phyloP scores from a whole-genome alignment of 2,888 invertebrate species.

The Eristalis intricaria region DNA sequence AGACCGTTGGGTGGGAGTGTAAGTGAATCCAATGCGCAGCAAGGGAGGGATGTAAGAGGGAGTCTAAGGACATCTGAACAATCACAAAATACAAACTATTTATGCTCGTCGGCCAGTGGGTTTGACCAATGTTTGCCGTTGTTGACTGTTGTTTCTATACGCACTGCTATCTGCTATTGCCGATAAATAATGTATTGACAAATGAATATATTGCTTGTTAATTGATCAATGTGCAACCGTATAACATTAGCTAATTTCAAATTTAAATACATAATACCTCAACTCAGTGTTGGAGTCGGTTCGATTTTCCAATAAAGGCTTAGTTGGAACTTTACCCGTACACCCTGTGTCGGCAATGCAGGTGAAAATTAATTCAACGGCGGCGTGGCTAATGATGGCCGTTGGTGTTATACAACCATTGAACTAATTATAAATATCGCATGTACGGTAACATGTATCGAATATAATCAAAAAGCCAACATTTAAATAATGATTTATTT shows the following conservation, averaged over 20 bases:
- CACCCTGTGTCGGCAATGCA: too few relatives aligned
- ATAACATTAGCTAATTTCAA: constrained; percentile 74
- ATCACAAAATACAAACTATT: constrained; percentile 58
- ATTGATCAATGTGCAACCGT: constrained; percentile 80
- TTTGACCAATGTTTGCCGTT: constrained; percentile 50
- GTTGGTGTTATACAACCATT: too few relatives aligned
- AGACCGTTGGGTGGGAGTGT: constrained; percentile 36
- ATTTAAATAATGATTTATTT: background rate
- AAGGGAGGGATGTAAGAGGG: constrained; percentile 58
- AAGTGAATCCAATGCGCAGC: constrained; percentile 60
- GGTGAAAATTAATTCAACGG: background rate
- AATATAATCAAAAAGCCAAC: too few relatives aligned
- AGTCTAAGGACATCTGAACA: constrained; percentile 66
- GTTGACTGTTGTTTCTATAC: constrained; percentile 1
- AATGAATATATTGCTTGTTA: constrained; percentile 81
- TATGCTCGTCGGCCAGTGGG: constrained; percentile 7
- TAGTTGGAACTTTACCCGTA: too few relatives aligned
- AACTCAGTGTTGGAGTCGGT: too few relatives aligned
- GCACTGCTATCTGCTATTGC: constrained; percentile 53
- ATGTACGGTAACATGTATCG: background rate
- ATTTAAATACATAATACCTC: constrained; percentile 73
- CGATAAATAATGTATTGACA: constrained; percentile 81
- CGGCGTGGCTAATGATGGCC: background rate
- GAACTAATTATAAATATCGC: background rate
- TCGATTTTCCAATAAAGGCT: too few relatives aligned